Percentiles rank a stretch among this genome's conserved stretches.
phyloP scores from a whole-genome alignment of 2,113 vertebrate genomes.

The Tringa solitaria region DNA sequence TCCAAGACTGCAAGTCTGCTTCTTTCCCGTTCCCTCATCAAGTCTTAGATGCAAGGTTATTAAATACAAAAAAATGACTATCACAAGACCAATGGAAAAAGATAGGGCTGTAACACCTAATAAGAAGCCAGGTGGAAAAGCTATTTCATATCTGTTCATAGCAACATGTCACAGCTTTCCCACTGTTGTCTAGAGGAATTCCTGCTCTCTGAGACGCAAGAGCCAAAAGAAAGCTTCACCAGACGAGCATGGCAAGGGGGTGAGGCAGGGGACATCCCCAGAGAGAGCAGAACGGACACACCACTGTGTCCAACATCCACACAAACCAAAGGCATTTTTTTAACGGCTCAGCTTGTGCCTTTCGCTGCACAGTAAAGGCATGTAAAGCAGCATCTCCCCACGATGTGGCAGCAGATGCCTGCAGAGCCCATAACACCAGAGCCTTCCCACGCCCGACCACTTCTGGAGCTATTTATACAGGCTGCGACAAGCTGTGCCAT shows the following conservation, averaged over 20 bases:
- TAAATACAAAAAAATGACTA: background rate
- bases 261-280: background rate
- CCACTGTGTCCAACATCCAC: background rate
- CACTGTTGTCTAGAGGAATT: background rate
- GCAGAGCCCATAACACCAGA: background rate
- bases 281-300: background rate
- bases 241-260: background rate
- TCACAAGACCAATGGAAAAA: background rate
- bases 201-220: rapidly evolving
- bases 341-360: background rate
- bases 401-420: constrained; percentile 5
- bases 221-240: background rate
- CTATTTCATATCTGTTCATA: constrained; percentile 16
- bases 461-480: background rate
- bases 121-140: constrained; percentile 46
- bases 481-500: background rate
- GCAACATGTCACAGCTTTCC: background rate
- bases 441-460: rapidly evolving
- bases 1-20: background rate
- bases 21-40: background rate
- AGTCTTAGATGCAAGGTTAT: background rate
- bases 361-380: background rate
- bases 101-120: constrained; percentile 41
- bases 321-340: background rate
- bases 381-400: constrained; percentile 24